phyloP scores from a whole-genome alignment of 2,113 vertebrate genomes.

The Ornithorhynchus anatinus region DNA sequence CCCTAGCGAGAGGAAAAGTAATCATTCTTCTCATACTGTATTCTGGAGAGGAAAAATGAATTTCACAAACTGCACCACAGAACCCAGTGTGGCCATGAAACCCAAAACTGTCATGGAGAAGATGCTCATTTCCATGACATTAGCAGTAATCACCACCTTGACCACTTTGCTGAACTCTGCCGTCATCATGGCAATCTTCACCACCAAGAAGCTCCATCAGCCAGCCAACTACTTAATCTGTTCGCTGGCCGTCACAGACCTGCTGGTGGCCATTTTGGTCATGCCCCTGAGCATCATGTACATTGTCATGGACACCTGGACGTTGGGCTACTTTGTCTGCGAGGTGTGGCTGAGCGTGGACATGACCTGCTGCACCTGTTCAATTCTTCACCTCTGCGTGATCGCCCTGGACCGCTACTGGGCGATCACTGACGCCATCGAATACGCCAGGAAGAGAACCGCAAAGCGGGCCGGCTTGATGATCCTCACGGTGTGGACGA shows the following conservation, averaged over 20 bases:
- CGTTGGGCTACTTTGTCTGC: constrained; percentile 82
- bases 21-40: constrained; percentile 20
- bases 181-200: constrained; percentile 85
- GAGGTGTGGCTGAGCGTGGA: constrained; percentile 89
- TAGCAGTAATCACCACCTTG: constrained; percentile 77
- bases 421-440: constrained; percentile 88
- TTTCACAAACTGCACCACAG: constrained; percentile 78
- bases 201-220: constrained; percentile 88
- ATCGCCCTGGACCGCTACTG: constrained; percentile 91
- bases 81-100: constrained; percentile 54
- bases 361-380: constrained; percentile 92
- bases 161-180: constrained; percentile 81
- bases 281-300: constrained; percentile 90
- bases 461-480: constrained; percentile 77
- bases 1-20: constrained; percentile 24
- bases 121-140: constrained; percentile 73
- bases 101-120: constrained; percentile 76
- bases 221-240: constrained; percentile 92
- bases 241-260: constrained; percentile 87
- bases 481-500: constrained; percentile 81
- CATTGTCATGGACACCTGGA: constrained; percentile 83
- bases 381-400: constrained; percentile 88
- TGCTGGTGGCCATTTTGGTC: constrained; percentile 85
- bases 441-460: constrained; percentile 84
- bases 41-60: constrained; percentile 67